phyloP scores from a whole-genome alignment of 2,113 vertebrate species.

The Pseudorhombus dupliciocellatus region DNA sequence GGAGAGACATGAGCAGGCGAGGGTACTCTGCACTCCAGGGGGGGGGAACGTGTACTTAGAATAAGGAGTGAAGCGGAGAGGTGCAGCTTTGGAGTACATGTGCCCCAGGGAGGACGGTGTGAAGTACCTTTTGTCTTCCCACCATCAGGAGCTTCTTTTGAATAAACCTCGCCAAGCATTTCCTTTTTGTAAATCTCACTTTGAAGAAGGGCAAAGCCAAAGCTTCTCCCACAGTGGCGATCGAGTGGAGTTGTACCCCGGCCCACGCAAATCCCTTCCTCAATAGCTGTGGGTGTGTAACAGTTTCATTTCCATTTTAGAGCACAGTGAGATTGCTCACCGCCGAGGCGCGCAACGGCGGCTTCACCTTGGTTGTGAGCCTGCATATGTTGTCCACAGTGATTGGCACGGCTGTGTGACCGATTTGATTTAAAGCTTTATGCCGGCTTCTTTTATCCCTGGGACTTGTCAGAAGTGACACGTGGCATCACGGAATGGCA shows the following conservation, averaged over 20 bases:
- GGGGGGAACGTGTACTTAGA: conserved; percentile 57
- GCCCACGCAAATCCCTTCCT: conserved; percentile 73
- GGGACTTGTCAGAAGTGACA: conserved; percentile 66
- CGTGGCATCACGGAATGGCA: conserved; percentile 30
- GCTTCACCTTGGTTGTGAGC: conserved; percentile 68
- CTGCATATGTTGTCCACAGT: conserved; percentile 65
- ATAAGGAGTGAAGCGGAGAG: conserved; percentile 65
- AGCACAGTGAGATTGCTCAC: conserved; percentile 51
- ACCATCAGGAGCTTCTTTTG: conserved; percentile 71
- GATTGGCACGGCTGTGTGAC: conserved; percentile 68
- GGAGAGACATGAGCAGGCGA: conserved; percentile 40
- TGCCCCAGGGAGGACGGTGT: conserved; percentile 69
- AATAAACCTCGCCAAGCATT: conserved; percentile 72
- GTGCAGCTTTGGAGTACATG: conserved; percentile 69
- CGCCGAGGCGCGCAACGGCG: conserved; percentile 36
- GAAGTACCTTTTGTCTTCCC: conserved; percentile 75
- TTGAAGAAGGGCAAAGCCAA: conserved; percentile 73
- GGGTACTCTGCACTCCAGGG: conserved; percentile 49
- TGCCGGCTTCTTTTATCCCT: conserved; percentile 50
- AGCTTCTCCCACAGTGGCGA: conserved; percentile 67
- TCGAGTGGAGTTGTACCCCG: conserved; percentile 66
- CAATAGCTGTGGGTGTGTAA: conserved; percentile 65
- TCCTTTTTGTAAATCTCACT: conserved; percentile 74
- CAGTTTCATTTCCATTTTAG: conserved; percentile 69
- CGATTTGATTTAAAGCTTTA: conserved; percentile 75